Evolutionary conservation across 1,140 invertebrate species (phyloP).

Genomic region (Sitodiplosis mosellana): DNA sequence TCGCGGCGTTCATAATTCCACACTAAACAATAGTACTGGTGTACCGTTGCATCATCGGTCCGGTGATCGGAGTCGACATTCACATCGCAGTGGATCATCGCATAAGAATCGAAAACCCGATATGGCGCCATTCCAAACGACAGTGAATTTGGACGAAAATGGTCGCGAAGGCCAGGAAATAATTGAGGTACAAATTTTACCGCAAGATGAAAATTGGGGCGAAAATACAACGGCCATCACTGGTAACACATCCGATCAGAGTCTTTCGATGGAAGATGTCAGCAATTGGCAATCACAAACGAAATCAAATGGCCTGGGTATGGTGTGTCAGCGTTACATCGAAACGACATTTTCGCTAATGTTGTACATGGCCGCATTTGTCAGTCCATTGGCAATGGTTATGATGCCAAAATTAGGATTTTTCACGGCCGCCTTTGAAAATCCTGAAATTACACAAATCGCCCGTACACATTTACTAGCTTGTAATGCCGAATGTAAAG

Average conservation of each 20-base stretch:
- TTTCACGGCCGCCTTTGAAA: constrained; percentile 38
- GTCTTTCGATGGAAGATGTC: constrained; percentile 80
- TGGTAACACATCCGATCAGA: constrained; percentile 88
- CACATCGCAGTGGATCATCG: constrained; percentile 14
- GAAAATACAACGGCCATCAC: constrained; percentile 95
- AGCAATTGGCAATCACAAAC: constrained; percentile 59
- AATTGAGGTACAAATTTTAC: constrained; percentile 82
- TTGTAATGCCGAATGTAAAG: constrained; percentile 63
- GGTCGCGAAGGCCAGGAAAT: constrained; percentile 49
- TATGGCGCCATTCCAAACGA: constrained; percentile 66
- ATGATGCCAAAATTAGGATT: constrained; percentile 77
- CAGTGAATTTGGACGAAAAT: constrained; percentile 47
- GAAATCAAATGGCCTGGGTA: constrained; percentile 42
- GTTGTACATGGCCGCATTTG: constrained; percentile 63
- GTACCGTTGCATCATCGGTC: constrained; percentile 12
- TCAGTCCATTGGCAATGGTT: constrained; percentile 88
- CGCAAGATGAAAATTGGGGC: constrained; percentile 94
- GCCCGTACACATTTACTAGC: constrained; percentile 32
- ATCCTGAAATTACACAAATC: constrained; percentile 30
- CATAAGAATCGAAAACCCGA: constrained; percentile 14
- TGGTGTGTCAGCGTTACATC: constrained; percentile 60
- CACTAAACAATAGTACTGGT: constrained; percentile 14
- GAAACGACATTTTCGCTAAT: constrained; percentile 56
- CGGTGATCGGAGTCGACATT: constrained; percentile 18
- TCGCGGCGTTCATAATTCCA: neutral